Evolutionary conservation across 2,888 invertebrate genomes (phyloP).

Genomic region (Diloba caeruleocephala): DNA sequence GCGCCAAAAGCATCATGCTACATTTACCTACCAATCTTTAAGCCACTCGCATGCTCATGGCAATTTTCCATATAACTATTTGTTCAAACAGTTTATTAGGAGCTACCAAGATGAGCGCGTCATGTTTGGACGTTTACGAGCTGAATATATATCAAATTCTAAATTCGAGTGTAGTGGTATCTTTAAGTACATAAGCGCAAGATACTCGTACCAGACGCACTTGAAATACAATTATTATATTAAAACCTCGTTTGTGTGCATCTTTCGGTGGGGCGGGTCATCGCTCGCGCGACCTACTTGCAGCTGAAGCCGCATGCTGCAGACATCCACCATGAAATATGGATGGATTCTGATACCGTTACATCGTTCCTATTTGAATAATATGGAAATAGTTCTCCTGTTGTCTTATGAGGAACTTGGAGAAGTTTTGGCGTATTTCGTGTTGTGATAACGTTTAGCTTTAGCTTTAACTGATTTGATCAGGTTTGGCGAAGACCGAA

Average conservation of each 20-base stretch:
- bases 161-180: constrained; percentile 2
- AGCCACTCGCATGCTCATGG: too few species aligned
- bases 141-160: too few species aligned
- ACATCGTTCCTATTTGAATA: constrained; percentile 43
- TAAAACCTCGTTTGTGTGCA: constrained; percentile 54
- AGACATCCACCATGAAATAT: constrained; percentile 54
- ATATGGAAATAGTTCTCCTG: constrained; percentile 42
- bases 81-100: too few species aligned
- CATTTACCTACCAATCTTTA: too few species aligned
- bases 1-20: too few species aligned
- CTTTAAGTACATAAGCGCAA: constrained; percentile 12
- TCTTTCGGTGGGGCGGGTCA: constrained; percentile 54
- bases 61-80: too few species aligned
- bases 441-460: too few species aligned
- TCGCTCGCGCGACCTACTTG: constrained; percentile 65
- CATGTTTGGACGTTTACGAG: too few species aligned
- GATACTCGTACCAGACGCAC: constrained; percentile 39
- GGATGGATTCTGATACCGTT: constrained; percentile 49
- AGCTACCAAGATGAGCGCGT: too few species aligned
- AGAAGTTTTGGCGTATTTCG: not conserved
- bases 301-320: constrained; percentile 53
- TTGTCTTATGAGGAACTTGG: constrained; percentile 23
- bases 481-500: too few species aligned
- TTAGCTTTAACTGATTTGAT: too few species aligned
- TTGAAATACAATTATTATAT: constrained; percentile 49